Conservation (phyloP, 2,113 vertebrate genomes). For the Morone saxatilis region DNA sequence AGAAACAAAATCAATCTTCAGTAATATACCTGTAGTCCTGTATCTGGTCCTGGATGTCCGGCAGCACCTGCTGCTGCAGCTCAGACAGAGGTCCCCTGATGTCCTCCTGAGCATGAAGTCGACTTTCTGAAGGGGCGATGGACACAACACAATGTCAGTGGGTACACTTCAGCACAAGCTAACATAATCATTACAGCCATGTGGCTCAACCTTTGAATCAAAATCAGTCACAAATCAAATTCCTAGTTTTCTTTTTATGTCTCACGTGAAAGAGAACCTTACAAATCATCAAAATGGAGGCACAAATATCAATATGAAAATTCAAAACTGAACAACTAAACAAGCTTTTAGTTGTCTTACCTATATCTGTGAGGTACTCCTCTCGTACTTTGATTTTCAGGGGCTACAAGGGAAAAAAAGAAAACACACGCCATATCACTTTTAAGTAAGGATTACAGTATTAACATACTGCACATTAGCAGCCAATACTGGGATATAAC, state of each 20-base stretch:
- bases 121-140: conserved; percentile 79
- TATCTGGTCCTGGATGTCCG: conserved; percentile 93
- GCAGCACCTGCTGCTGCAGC: conserved; percentile 91
- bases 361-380: conserved; percentile 88
- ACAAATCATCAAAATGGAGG: background rate
- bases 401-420: conserved; percentile 80
- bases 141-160: background rate
- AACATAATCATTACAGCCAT: background rate
- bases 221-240: background rate
- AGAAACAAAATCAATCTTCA: background rate
- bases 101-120: conserved; percentile 90
- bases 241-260: background rate
- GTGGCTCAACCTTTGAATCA: background rate
- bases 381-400: conserved; percentile 91
- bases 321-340: background rate
- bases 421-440: background rate
- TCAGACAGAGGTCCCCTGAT: conserved; percentile 86
- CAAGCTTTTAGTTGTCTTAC: conserved; percentile 78
- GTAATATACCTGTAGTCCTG: conserved; percentile 90
- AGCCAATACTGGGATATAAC: background rate
- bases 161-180: background rate
- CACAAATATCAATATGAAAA: background rate
- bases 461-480: too few relatives aligned
- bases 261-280: background rate
- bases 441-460: too few relatives aligned